Evolutionary conservation across 2,797 vertebrate genomes (phyloP).

Genomic region (Catharus ustulatus): DNA sequence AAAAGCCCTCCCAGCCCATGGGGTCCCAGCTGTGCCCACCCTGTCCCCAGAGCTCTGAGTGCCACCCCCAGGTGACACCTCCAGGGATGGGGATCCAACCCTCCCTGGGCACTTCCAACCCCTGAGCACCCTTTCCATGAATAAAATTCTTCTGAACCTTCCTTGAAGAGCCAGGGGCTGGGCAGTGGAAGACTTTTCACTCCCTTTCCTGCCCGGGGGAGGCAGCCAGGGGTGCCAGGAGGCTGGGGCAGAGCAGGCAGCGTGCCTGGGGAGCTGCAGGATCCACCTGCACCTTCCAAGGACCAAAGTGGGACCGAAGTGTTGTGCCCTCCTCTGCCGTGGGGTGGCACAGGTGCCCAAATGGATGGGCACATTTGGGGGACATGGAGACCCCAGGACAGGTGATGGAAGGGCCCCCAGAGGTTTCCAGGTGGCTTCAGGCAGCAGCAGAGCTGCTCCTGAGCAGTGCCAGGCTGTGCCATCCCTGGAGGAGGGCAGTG

Average conservation of each 20-base stretch:
- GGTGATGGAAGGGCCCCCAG: background rate
- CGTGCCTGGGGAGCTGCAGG: no score
- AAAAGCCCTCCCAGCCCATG: background rate
- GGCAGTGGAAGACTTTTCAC: fast-evolving
- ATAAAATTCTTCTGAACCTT: background rate
- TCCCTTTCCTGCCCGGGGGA: fast-evolving
- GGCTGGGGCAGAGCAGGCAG: no score
- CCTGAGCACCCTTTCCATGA: background rate
- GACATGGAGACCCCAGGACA: fast-evolving
- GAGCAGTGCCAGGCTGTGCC: fast-evolving
- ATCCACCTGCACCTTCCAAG: no score
- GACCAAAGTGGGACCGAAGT: no score
- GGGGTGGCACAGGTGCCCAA: fast-evolving
- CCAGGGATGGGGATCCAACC: background rate
- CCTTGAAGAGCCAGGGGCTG: fast-evolving
- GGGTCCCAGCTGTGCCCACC: background rate
- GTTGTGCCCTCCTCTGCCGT: fast-evolving
- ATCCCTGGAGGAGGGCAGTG: fast-evolving
- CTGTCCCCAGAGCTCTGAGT: background rate
- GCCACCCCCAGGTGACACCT: background rate
- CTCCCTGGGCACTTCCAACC: background rate
- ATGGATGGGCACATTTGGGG: background rate
- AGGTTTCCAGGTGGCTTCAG: background rate
- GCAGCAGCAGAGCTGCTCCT: background rate
- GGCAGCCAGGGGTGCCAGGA: fast-evolving